Conservation (phyloP, 2,888 invertebrate genomes). For the Drosophila anomalata region DNA sequence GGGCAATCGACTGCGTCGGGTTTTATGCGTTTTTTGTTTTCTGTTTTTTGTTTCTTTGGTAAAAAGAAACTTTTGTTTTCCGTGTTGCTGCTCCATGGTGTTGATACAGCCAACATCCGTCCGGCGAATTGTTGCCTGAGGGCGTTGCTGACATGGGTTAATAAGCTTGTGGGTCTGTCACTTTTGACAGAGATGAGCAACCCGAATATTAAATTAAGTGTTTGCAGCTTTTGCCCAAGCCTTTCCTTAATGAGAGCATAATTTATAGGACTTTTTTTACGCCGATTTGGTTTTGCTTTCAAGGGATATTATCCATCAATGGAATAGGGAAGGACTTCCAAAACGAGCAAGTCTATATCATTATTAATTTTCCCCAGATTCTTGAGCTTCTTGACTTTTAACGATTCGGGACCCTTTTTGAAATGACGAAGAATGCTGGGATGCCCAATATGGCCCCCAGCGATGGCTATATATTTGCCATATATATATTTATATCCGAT, state of each 20-base stretch:
- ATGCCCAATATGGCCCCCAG: no score
- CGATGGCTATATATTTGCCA: no score
- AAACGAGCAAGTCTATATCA: no score
- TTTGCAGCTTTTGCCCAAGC: background rate
- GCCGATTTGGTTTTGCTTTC: background rate
- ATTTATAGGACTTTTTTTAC: background rate
- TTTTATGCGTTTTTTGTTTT: constrained; percentile 56
- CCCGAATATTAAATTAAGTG: constrained; percentile 26
- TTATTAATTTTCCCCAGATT: no score
- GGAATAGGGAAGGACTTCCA: no score
- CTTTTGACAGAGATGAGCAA: constrained; percentile 46
- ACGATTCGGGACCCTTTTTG: no score
- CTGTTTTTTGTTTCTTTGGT: constrained; percentile 16
- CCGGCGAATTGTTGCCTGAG: constrained; percentile 39
- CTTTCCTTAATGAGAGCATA: background rate
- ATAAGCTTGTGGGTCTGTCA: constrained; percentile 68
- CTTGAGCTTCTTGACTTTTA: no score
- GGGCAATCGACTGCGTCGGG: constrained; percentile 74
- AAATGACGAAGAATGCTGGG: no score
- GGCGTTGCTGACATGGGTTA: constrained; percentile 74
- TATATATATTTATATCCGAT: no score
- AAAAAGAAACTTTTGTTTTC: constrained; percentile 22
- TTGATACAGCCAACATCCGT: constrained; percentile 70
- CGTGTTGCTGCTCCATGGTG: constrained; percentile 53
- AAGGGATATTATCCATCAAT: background rate